Conservation (phyloP, 2,113 vertebrate genomes). For the Cynoglossus semilaevis region DNA sequence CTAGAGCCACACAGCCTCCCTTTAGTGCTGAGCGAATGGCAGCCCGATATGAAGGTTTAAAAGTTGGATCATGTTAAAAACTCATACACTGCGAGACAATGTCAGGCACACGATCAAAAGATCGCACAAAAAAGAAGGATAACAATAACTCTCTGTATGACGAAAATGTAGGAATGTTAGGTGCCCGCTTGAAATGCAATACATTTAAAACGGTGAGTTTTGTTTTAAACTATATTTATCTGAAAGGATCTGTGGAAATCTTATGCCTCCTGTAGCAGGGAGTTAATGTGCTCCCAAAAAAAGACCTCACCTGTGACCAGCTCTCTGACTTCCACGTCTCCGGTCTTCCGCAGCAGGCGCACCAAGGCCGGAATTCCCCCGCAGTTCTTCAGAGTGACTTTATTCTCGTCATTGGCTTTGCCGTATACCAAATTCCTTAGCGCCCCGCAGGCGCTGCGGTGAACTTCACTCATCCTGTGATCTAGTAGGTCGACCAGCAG, state of each 20-base stretch:
- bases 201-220: no score
- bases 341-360: slow-evolving; percentile 91
- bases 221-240: no score
- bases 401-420: slow-evolving; percentile 98
- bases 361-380: slow-evolving; percentile 96
- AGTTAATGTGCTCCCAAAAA: slow-evolving; percentile 1
- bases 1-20: slow-evolving; percentile 22
- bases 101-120: no score
- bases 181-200: no score
- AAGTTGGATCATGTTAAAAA: no score
- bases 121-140: not conserved
- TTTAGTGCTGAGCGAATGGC: not conserved
- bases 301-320: slow-evolving; percentile 89
- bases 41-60: not conserved
- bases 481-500: slow-evolving; percentile 95
- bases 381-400: slow-evolving; percentile 96
- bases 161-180: no score
- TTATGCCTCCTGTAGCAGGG: no score
- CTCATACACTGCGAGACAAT: no score
- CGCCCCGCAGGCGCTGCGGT: slow-evolving; percentile 96
- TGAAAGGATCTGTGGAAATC: no score
- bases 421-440: slow-evolving; percentile 96
- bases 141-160: not conserved
- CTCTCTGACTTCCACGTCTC: slow-evolving; percentile 95
- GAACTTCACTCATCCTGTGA: slow-evolving; percentile 96